A percentile compares a stretch with the other conserved stretches of the same genome.
These are phyloP conservation scores for Panulirus ornatus DNA, from an alignment of 1,140 invertebrate genomes.

Conservation along the genomic window DNA sequence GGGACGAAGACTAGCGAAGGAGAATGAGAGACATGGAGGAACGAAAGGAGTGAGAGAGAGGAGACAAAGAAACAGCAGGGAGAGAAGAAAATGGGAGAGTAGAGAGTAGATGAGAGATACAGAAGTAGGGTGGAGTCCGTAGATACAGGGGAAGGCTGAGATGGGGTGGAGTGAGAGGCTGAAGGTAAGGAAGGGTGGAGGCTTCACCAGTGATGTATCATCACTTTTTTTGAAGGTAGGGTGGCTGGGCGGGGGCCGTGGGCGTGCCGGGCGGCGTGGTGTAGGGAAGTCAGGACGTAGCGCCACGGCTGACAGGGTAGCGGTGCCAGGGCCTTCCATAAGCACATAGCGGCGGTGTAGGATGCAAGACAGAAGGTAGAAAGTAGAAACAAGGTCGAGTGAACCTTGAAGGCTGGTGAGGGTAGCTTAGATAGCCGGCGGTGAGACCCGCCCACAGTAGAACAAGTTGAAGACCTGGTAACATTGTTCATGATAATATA, in stretches of 20 bases:
- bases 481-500: too few species aligned
- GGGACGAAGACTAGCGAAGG: not conserved
- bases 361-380: not conserved
- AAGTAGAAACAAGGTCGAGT: not conserved
- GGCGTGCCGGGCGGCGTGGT: not conserved
- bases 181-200: slow-evolving; percentile 5
- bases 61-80: not conserved
- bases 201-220: too few species aligned
- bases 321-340: too few species aligned
- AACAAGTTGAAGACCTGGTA: too few species aligned
- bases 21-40: not conserved
- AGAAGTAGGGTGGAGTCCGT: not conserved
- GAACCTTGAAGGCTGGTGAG: too few species aligned
- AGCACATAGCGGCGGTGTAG: not conserved
- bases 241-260: not conserved
- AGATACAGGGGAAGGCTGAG: not conserved
- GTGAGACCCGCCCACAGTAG: too few species aligned
- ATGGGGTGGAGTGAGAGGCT: not conserved
- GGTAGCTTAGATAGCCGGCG: too few species aligned
- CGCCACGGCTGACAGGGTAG: not conserved
- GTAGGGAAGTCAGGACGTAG: not conserved
- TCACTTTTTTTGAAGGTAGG: too few species aligned
- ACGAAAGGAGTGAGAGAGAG: not conserved
- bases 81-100: not conserved
- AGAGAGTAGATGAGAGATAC: not conserved